Evolutionary conservation across 2,888 invertebrate species (phyloP).

Genomic region (Carcina quercana): DNA sequence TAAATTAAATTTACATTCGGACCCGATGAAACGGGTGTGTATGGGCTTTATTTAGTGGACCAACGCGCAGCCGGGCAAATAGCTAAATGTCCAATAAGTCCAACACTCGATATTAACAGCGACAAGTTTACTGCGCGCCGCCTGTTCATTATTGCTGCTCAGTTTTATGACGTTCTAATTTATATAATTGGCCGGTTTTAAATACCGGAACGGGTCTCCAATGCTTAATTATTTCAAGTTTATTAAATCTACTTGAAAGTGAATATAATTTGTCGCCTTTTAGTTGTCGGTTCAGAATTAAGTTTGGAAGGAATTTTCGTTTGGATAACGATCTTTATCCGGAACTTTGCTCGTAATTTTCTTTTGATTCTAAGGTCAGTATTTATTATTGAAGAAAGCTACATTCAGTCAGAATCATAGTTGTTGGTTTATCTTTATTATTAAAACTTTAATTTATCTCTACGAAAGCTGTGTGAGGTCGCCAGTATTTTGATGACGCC

Average conservation of each 20-base stretch:
- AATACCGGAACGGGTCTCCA: constrained; percentile 37
- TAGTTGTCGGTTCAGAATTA: too few relatives aligned
- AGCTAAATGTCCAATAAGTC: constrained; percentile 61
- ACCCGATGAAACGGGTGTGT: constrained; percentile 18
- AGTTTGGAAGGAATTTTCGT: too few relatives aligned
- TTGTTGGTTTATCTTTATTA: too few relatives aligned
- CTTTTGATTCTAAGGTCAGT: too few relatives aligned
- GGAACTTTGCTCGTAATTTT: too few relatives aligned
- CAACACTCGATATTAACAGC: constrained; percentile 56
- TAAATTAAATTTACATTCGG: constrained; percentile 26
- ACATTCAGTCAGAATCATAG: too few relatives aligned
- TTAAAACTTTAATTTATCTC: too few relatives aligned
- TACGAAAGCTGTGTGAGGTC: too few relatives aligned
- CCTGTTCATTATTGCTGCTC: constrained; percentile 63
- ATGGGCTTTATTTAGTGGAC: constrained; percentile 28
- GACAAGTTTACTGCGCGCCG: constrained; percentile 55
- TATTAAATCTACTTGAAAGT: constrained; percentile 24
- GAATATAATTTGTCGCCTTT: background rate
- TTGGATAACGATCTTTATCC: too few relatives aligned
- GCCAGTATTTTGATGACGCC: too few relatives aligned
- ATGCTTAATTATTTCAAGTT: constrained; percentile 37
- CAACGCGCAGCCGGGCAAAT: constrained; percentile 33
- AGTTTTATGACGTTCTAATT: constrained; percentile 62
- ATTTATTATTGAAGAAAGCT: too few relatives aligned
- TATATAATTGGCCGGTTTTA: constrained; percentile 58